Evolutionary conservation across 2,888 invertebrate genomes (phyloP), one percentile per base, ranked within the genome.

Genomic region (Gastrophysa polygoni): DNA sequence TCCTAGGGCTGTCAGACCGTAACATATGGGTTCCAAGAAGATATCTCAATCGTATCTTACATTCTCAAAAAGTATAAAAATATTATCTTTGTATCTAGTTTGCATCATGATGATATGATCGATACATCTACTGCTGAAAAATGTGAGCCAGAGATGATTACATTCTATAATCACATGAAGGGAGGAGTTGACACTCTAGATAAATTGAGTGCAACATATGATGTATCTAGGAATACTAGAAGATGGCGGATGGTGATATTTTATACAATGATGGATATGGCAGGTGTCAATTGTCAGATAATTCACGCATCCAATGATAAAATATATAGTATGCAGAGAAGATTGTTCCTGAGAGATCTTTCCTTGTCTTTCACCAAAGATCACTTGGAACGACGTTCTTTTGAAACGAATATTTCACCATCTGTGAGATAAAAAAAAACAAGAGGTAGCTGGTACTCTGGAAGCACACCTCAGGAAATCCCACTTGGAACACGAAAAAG

Each of bases 21-120:
- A n/a, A n/a, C 67, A 48, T 70, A 69, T 61, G 66, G 59, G 2
- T 67, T 59, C 54, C 24, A 51, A 57, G 49, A 67, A 51, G 18
- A 64, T 56, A 10, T 14, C n/a, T 44, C 46, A 44, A 44, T 56
- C n/a, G 24, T 56, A 10, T 56, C 55, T 1, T 56, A 56, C 17
- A 24, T 56, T 16, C 55, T 46, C 11, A 56, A 56, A 56, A 46
- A 56, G 44, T 21, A 56, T 24, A 34, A 29, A 52, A 52, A 52
- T 52, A 14, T 52, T 14, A 16, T 52, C 6, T 38, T 52, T 4
- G 18, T 52, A 17, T 52, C 52, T 2, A 38, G 17, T 17, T 29
- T 28, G 20, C 28, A 34, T 4, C 18, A 38, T 11, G 52, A 38
- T 52, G 28, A 18, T 52, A 20, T 11, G 8, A 16, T 16, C 24